phyloP scores from a whole-genome alignment of 2,888 invertebrate species.

The Pristionchus japonicus region DNA sequence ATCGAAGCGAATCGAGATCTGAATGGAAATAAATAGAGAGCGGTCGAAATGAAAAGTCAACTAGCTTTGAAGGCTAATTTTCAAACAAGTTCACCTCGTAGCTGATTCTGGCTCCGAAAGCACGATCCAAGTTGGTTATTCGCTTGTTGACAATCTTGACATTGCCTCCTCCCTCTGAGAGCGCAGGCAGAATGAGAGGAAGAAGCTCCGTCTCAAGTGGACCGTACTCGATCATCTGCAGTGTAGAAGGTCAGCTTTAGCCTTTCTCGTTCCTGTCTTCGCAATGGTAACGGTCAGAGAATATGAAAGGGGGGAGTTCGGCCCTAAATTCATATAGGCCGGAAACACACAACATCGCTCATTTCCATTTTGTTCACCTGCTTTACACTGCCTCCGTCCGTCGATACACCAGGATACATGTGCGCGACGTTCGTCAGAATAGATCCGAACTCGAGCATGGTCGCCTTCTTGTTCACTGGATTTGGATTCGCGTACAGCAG shows the following conservation, averaged over 20 bases:
- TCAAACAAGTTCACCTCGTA: conserved; percentile 87
- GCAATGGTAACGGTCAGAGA: too few relatives aligned
- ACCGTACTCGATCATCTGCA: conserved; percentile 63
- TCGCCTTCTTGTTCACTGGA: conserved; percentile 82
- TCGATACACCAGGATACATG: conserved; percentile 90
- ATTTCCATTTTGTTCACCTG: too few relatives aligned
- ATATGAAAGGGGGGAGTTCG: too few relatives aligned
- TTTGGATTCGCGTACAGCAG: conserved; percentile 85
- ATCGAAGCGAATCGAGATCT: conserved; percentile 70
- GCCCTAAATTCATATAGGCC: too few relatives aligned
- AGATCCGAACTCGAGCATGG: conserved; percentile 86
- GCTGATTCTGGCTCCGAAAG: conserved; percentile 93
- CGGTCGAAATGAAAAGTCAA: too few relatives aligned
- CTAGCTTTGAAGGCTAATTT: too few relatives aligned
- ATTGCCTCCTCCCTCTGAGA: conserved; percentile 62
- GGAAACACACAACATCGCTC: too few relatives aligned
- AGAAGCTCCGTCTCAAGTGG: conserved; percentile 66
- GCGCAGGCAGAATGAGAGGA: conserved; percentile 59
- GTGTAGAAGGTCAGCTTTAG: too few relatives aligned
- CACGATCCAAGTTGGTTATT: conserved; percentile 91
- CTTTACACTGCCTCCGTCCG: conserved; percentile 87
- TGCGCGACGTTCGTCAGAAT: conserved; percentile 91
- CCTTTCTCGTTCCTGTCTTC: too few relatives aligned
- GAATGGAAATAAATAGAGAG: background rate
- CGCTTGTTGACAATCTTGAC: conserved; percentile 83